Conservation (phyloP, 2,113 vertebrate genomes). For the Progne subis region DNA sequence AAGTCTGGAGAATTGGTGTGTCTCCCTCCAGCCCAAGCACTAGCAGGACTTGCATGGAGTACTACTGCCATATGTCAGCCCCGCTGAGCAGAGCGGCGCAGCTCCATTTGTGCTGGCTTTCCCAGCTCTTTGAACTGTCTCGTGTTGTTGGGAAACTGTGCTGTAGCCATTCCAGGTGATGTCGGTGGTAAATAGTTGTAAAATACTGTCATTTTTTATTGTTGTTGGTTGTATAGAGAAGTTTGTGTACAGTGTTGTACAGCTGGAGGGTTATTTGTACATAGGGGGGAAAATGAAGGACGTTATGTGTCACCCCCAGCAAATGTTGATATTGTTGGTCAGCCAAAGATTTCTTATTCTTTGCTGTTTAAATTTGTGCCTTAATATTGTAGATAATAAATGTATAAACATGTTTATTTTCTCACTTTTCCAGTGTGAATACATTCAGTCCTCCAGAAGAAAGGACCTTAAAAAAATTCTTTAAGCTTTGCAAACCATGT, state of each 20-base stretch:
- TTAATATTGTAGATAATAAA: conserved; percentile 86
- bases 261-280: conserved; percentile 56
- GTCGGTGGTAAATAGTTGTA: conserved; percentile 33
- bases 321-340: conserved; percentile 61
- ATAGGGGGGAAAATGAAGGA: neutral
- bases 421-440: conserved; percentile 19
- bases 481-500: neutral
- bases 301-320: neutral
- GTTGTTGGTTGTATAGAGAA: conserved; percentile 29
- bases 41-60: neutral
- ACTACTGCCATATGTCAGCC: neutral
- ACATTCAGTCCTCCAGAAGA: neutral
- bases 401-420: conserved; percentile 64
- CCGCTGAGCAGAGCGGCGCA: neutral
- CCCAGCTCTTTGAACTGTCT: neutral
- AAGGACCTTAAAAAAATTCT: neutral
- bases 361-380: conserved; percentile 82
- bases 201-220: conserved; percentile 35
- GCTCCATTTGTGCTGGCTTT: neutral
- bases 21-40: neutral
- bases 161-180: conserved; percentile 47
- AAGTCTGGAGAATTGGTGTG: neutral
- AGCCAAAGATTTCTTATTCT: conserved; percentile 79
- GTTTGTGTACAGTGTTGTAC: conserved; percentile 49
- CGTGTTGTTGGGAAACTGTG: conserved; percentile 23